Evolutionary conservation across 1,140 invertebrate genomes (phyloP).

Genomic region (Ceratina japonica): DNA sequence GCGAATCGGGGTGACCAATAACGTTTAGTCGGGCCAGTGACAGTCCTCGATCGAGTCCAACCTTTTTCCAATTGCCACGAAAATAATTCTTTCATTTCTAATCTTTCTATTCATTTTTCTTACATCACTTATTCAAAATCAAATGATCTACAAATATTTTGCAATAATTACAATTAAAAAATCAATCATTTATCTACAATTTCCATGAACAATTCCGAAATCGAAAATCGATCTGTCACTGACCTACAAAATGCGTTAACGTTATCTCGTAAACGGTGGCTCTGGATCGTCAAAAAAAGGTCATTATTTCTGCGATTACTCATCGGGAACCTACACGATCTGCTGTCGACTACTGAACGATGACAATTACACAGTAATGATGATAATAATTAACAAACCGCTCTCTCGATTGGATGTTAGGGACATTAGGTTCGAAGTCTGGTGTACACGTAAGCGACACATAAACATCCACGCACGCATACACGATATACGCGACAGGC

Average conservation of each 20-base stretch:
- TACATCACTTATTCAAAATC: background rate
- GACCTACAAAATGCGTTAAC: background rate
- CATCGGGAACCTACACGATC: background rate
- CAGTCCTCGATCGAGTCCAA: constrained; percentile 5
- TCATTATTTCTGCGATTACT: background rate
- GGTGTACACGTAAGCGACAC: constrained; percentile 33
- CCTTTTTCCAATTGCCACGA: background rate
- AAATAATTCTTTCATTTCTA: background rate
- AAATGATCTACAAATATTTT: too few relatives aligned
- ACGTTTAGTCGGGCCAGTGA: background rate
- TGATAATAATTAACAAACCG: background rate
- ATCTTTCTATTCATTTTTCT: too few relatives aligned
- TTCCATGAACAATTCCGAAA: too few relatives aligned
- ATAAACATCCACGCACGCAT: constrained; percentile 2
- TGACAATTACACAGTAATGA: background rate
- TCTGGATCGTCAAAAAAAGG: background rate
- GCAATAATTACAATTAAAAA: background rate
- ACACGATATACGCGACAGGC: background rate
- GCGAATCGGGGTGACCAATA: constrained; percentile 1
- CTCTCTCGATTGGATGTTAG: background rate
- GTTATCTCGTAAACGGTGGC: background rate
- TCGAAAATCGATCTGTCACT: constrained; percentile 14
- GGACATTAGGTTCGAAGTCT: background rate
- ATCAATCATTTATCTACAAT: background rate
- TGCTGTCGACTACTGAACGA: background rate